Evolutionary conservation across 2,797 vertebrate species (phyloP), one percentile per base, ranked within the genome.

Genomic region (Falco columbarius): DNA sequence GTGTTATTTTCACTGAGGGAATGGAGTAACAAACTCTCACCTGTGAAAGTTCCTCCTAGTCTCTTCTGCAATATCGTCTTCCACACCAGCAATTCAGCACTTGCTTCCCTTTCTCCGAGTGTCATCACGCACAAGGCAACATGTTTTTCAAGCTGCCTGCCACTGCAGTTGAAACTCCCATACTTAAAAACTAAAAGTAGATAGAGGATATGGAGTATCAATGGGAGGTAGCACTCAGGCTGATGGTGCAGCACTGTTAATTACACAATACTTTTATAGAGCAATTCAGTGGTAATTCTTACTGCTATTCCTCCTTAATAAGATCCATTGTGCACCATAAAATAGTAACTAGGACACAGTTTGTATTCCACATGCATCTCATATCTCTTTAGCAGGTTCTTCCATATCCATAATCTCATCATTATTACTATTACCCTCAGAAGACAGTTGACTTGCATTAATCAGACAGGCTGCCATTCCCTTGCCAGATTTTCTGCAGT

Each of bases 251-350:
- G 95, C 95, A 93, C 94, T 97, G 94, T 98, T 98, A 98, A 98
- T 98, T 98, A 98, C 98, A 98, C 97, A 97, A 98, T 98, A 97
- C 97, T 98, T 98, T 98, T 98, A 98, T 98, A 97, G 98, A 98
- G 98, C 98, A 98, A 98, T 98, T 98, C 97, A 32, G 96, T 97
- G 97, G 97, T 97, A 98, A 98, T 98, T 98, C 98, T 97, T 98
- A 94, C 96, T 90, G 96, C 98, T 98, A 92, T 98, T 98, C 98
- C 97, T 98, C 98, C 98, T 98, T 98, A 98, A 98, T 98, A 98
- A 98, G 98, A 98, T 98, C 98, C 98, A 98, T 98, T 98, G 98
- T 98, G 98, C 97, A 97, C 97, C 97, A 98, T 98, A 98, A 98
- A 98, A 97, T 92, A 98, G 98, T 97, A 98, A 97, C 97, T 98